phyloP scores from a whole-genome alignment of 1,140 invertebrate genomes.

The Hyposmocoma kahamanoa region DNA sequence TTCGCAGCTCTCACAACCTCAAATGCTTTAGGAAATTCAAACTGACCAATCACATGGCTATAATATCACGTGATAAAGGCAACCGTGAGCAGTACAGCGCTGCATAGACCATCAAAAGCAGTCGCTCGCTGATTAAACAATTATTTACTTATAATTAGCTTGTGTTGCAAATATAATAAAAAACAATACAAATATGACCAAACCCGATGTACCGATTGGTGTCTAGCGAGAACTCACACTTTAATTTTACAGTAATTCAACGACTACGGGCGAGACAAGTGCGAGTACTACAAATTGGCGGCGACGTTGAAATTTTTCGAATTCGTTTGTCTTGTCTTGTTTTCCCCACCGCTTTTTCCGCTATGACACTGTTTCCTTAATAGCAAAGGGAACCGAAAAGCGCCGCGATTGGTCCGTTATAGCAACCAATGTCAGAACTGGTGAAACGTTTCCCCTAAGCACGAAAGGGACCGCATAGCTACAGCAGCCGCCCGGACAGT shows the following conservation, averaged over 20 bases:
- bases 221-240: conserved; percentile 48
- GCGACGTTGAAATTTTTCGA: conserved; percentile 37
- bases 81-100: too few relatives aligned
- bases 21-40: too few relatives aligned
- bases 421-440: conserved; percentile 40
- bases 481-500: conserved; percentile 28
- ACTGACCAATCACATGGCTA: too few relatives aligned
- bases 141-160: too few relatives aligned
- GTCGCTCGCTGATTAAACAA: too few relatives aligned
- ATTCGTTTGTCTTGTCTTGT: conserved; percentile 44
- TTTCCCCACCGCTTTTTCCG: conserved; percentile 58
- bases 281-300: too few relatives aligned
- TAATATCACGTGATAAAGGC: too few relatives aligned
- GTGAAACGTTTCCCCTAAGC: conserved; percentile 38
- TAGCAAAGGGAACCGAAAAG: conserved; percentile 32
- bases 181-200: too few relatives aligned
- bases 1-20: too few relatives aligned
- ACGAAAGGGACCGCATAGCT: conserved; percentile 52
- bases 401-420: conserved; percentile 34
- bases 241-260: conserved; percentile 49
- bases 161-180: too few relatives aligned
- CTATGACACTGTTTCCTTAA: conserved; percentile 31
- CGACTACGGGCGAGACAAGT: conserved; percentile 49
- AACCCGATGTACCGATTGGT: conserved; percentile 59
- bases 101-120: too few relatives aligned